A percentile compares a stretch with the other conserved stretches of the same genome.
Evolutionary conservation across 1,140 invertebrate species (phyloP).

Genomic region (Tetragonula clypearis): DNA sequence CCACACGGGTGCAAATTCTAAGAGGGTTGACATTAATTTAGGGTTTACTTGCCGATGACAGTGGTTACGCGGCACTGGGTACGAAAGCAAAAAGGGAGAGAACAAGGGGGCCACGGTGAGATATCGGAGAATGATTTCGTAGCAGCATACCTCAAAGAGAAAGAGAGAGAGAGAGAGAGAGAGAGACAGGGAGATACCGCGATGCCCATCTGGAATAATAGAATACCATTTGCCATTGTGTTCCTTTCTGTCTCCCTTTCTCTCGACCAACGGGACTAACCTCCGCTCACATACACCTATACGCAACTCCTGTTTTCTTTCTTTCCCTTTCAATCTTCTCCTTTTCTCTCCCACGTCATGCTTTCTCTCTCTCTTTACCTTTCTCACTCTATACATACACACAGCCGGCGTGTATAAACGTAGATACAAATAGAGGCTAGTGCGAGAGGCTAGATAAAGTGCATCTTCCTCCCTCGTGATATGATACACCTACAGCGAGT

Average conservation of each 20-base stretch:
- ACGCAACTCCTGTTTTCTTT: constrained; percentile 8
- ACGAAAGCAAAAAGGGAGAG: constrained; percentile 5
- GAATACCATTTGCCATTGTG: constrained; percentile 78
- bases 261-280: background rate
- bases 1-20: constrained; percentile 20
- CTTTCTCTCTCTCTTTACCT: constrained; percentile 16
- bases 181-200: constrained; percentile 32
- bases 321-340: background rate
- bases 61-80: constrained; percentile 22
- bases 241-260: constrained; percentile 51
- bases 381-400: background rate
- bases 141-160: constrained; percentile 67
- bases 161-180: constrained; percentile 2
- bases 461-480: constrained; percentile 47
- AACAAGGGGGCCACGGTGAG: constrained; percentile 61
- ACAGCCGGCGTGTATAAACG: constrained; percentile 10
- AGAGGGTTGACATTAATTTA: constrained; percentile 58
- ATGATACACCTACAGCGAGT: constrained; percentile 44
- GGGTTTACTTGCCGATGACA: constrained; percentile 61
- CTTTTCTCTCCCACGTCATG: constrained; percentile 21
- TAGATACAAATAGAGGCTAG: constrained; percentile 25
- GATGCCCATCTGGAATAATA: constrained; percentile 77
- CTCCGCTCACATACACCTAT: background rate
- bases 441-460: constrained; percentile 26
- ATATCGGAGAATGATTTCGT: constrained; percentile 75